A percentile compares a stretch with the other conserved stretches of the same genome.
These are phyloP conservation scores for Pantherophis guttatus DNA, from an alignment of 2,113 vertebrate genomes.

Conservation along the genomic window DNA sequence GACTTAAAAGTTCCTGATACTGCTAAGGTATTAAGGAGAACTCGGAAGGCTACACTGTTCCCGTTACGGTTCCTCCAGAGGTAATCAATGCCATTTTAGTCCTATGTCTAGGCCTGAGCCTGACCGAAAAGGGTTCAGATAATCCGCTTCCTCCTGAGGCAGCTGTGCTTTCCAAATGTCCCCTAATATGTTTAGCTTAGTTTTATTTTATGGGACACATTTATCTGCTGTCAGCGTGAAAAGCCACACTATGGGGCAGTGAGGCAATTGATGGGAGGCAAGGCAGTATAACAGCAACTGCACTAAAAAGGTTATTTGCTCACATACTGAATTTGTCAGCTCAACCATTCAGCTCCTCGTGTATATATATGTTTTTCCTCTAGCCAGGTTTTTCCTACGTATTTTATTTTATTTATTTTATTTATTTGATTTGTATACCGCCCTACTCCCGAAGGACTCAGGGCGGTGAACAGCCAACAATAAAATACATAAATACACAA, in stretches of 20 bases:
- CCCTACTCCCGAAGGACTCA: too few relatives aligned
- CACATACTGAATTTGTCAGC: constrained; percentile 12
- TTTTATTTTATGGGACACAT: neutral
- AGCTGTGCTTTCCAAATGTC: neutral
- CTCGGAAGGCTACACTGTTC: neutral
- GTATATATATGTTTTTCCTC: neutral
- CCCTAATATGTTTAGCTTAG: neutral
- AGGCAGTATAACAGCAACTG: neutral
- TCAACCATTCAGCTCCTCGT: constrained; percentile 4
- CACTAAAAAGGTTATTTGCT: neutral
- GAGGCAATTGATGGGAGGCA: neutral
- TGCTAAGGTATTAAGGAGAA: neutral
- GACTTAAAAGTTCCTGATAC: neutral
- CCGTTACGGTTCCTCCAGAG: neutral
- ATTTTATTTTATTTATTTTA: too few relatives aligned
- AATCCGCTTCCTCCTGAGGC: neutral
- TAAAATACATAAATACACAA: too few relatives aligned
- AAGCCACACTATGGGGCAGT: neutral
- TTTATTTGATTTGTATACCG: too few relatives aligned
- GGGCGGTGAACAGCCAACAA: too few relatives aligned
- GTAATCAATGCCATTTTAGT: neutral
- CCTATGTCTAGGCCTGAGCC: neutral
- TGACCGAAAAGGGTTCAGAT: neutral
- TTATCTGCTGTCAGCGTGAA: neutral
- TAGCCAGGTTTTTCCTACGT: too few relatives aligned